phyloP scores from a whole-genome alignment of 2,113 vertebrate species.

The Amphiprion percula region DNA sequence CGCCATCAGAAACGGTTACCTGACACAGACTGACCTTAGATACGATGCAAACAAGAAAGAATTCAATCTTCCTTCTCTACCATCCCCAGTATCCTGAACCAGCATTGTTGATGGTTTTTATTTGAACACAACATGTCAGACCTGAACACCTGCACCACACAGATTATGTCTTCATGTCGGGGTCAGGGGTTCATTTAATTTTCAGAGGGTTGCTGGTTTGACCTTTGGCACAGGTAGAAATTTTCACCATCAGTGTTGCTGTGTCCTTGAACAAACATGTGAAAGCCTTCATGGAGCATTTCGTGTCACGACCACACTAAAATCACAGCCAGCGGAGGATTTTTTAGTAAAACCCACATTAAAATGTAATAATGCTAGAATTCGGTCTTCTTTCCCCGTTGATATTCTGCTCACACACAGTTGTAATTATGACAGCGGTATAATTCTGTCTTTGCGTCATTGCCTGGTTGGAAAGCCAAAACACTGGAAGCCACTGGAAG shows the following conservation, averaged over 20 bases:
- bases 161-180: background rate
- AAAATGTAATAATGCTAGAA: background rate
- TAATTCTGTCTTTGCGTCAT: conserved; percentile 1
- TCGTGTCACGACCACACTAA: background rate
- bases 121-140: background rate
- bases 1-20: too few species aligned
- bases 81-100: too few species aligned
- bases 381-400: background rate
- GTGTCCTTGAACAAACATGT: conserved; percentile 37
- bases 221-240: conserved; percentile 37
- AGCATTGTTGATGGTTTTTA: background rate
- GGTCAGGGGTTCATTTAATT: conserved; percentile 10
- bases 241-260: background rate
- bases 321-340: background rate
- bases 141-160: background rate
- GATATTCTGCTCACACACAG: conserved; percentile 17
- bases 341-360: background rate
- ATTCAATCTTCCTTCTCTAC: too few species aligned
- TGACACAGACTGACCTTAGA: too few species aligned
- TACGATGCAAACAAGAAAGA: too few species aligned
- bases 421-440: conserved; percentile 20
- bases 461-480: conserved; percentile 32
- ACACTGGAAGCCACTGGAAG: conserved; percentile 35
- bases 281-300: conserved; percentile 7
- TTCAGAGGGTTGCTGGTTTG: conserved; percentile 27